Evolutionary conservation across 2,113 vertebrate species (phyloP).

Genomic region (Rhodinocichla rosea): DNA sequence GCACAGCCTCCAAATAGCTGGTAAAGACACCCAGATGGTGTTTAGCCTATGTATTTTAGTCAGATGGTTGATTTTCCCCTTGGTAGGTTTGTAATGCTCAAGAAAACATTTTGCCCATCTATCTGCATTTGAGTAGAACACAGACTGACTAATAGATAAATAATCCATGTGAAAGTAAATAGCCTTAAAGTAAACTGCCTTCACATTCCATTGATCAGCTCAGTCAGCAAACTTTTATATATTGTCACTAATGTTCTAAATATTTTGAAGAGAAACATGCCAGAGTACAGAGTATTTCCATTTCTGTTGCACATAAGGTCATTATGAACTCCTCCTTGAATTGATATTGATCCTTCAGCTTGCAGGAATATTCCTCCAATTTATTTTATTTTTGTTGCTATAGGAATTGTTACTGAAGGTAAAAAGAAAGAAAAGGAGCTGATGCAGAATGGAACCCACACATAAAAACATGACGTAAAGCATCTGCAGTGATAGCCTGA

Average conservation of each 20-base stretch:
- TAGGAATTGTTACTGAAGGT: slow-evolving; percentile 55
- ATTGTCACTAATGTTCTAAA: slow-evolving; percentile 74
- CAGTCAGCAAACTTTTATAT: slow-evolving; percentile 77
- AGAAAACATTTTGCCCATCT: slow-evolving; percentile 78
- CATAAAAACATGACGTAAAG: not conserved
- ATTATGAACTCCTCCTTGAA: slow-evolving; percentile 69
- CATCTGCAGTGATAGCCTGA: slow-evolving; percentile 20
- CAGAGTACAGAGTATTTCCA: slow-evolving; percentile 66
- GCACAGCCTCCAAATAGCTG: slow-evolving; percentile 71
- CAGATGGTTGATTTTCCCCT: slow-evolving; percentile 78
- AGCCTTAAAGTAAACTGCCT: slow-evolving; percentile 80
- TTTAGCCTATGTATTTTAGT: slow-evolving; percentile 72
- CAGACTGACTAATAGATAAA: slow-evolving; percentile 81
- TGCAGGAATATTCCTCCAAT: slow-evolving; percentile 58
- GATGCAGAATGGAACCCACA: slow-evolving; percentile 41
- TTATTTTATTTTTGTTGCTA: slow-evolving; percentile 57
- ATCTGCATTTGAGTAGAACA: slow-evolving; percentile 78
- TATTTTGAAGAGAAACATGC: slow-evolving; percentile 74
- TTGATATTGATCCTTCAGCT: slow-evolving; percentile 68
- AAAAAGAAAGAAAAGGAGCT: slow-evolving; percentile 49
- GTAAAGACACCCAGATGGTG: slow-evolving; percentile 71
- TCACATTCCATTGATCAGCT: slow-evolving; percentile 82
- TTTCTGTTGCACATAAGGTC: slow-evolving; percentile 62
- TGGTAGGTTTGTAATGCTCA: slow-evolving; percentile 74
- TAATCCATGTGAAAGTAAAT: slow-evolving; percentile 76